Evolutionary conservation across 1,140 invertebrate species (phyloP).

Genomic region (Pinna nobilis): DNA sequence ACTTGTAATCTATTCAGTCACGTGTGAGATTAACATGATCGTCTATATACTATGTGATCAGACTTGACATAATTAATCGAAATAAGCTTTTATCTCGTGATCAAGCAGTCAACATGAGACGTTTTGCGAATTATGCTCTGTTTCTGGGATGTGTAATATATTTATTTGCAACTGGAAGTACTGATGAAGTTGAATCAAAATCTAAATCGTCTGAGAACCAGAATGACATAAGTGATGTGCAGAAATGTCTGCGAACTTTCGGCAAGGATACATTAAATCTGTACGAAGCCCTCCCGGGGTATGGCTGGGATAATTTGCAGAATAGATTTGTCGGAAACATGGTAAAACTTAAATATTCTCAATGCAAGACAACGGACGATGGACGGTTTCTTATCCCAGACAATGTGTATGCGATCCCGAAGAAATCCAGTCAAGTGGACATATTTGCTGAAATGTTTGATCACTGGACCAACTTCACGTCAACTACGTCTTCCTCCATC

Average conservation of each 20-base stretch:
- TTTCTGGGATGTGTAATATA: too few relatives aligned
- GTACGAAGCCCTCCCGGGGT: constrained; percentile 52
- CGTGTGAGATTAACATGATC: too few relatives aligned
- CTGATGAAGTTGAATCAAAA: too few relatives aligned
- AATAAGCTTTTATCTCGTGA: too few relatives aligned
- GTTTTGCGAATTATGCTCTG: too few relatives aligned
- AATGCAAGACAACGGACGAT: constrained; percentile 54
- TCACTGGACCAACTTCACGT: constrained; percentile 60
- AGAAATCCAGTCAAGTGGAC: constrained; percentile 56
- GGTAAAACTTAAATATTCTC: constrained; percentile 33
- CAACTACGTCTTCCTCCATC: constrained; percentile 50
- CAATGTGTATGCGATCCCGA: constrained; percentile 36
- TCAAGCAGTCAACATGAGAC: too few relatives aligned
- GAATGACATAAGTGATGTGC: too few relatives aligned
- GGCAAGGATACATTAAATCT: not conserved
- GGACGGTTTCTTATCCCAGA: constrained; percentile 54
- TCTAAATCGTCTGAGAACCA: too few relatives aligned
- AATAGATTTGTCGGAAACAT: constrained; percentile 53
- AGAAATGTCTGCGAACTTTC: not conserved
- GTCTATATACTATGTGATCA: too few relatives aligned
- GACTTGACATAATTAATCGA: too few relatives aligned
- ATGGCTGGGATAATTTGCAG: constrained; percentile 60
- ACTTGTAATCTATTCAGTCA: too few relatives aligned
- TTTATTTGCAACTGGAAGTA: too few relatives aligned
- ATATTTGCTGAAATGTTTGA: constrained; percentile 54